Evolutionary conservation across 37 sponge, comb jelly and placozoan species (phyloP), one percentile per base, ranked within the genome.

Genomic region (Eunapius fragilis): DNA sequence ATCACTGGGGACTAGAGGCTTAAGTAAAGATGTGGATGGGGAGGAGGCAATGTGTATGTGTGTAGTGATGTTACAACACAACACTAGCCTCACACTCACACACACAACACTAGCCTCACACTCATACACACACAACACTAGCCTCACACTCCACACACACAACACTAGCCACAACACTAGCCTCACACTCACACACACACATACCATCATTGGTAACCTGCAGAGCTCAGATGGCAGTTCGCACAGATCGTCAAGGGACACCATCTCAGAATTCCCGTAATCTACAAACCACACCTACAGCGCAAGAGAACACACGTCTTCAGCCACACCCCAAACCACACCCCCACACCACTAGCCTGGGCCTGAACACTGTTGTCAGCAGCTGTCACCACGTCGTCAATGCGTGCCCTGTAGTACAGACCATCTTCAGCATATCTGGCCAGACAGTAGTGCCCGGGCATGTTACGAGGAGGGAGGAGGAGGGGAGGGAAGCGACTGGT

Each of bases 241-340:
- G 45, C 83, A 81, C 28, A 97, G 86, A 67, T 34, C 3, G 47
- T 69, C 88, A 3, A 78, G 28, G 0, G 86, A 75, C 19, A 97
- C 87, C 13, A 47, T 25, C 73, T 95, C 93, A 36, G 32, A 45
- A 79, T 97, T 97, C 25, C 97, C 97, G 70, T 92, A 97, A 87
- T 97, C 97, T 13, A 97, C 75, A 85, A 88, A 97, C 58, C 77
- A 36, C 28, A 97, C 97, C 89, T 88, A 58, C 74, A 80, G 47
- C 27, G 17, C 14, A 35, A 2, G 6, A 6, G 41, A 41, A 74
- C 35, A 70, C 41, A 74, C 33, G 72, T 50, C 27, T 49, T 73
- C 25, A 74, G 37, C 25, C 45, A 27, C 22, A 24, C 2, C 74
- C 32, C 31, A n/a, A n/a, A n/a, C n/a, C n/a, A 10, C 7, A 31